phyloP scores from a whole-genome alignment of 2,888 invertebrate genomes.

The Drosophila gaucha region DNA sequence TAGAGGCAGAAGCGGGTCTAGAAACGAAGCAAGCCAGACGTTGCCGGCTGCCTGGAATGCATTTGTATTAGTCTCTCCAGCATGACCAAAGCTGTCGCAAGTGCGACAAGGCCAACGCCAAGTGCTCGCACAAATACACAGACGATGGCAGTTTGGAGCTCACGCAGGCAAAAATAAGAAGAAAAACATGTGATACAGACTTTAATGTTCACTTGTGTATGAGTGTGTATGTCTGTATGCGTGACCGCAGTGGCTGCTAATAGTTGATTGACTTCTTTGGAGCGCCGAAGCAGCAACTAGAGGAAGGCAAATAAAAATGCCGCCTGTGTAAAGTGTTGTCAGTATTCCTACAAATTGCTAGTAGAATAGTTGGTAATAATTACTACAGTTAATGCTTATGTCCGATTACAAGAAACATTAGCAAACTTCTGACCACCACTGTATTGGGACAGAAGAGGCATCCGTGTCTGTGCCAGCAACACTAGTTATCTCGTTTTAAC shows the following conservation, averaged over 20 bases:
- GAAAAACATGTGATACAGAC: slow-evolving; percentile 82
- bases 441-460: slow-evolving; percentile 48
- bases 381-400: slow-evolving; percentile 35
- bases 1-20: slow-evolving; percentile 17
- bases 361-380: slow-evolving; percentile 40
- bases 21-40: slow-evolving; percentile 38
- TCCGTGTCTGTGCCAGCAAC: slow-evolving; percentile 29
- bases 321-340: slow-evolving; percentile 40
- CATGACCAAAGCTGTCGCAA: slow-evolving; percentile 58
- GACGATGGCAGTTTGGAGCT: slow-evolving; percentile 32
- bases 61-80: slow-evolving; percentile 64
- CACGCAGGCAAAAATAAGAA: slow-evolving; percentile 77
- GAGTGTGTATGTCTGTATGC: slow-evolving; percentile 12
- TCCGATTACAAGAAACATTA: slow-evolving; percentile 30
- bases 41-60: slow-evolving; percentile 67
- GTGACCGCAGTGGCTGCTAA: slow-evolving; percentile 61
- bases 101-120: slow-evolving; percentile 80
- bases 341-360: slow-evolving; percentile 45
- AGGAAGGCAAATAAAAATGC: slow-evolving; percentile 21
- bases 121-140: slow-evolving; percentile 60
- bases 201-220: slow-evolving; percentile 43
- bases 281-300: slow-evolving; percentile 19
- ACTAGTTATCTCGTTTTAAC: slow-evolving; percentile 75
- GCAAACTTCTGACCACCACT: slow-evolving; percentile 53
- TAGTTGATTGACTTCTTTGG: slow-evolving; percentile 79